These are phyloP conservation scores for Tor tambroides DNA, from an alignment of 2,113 vertebrate genomes.

Conservation along the genomic window DNA sequence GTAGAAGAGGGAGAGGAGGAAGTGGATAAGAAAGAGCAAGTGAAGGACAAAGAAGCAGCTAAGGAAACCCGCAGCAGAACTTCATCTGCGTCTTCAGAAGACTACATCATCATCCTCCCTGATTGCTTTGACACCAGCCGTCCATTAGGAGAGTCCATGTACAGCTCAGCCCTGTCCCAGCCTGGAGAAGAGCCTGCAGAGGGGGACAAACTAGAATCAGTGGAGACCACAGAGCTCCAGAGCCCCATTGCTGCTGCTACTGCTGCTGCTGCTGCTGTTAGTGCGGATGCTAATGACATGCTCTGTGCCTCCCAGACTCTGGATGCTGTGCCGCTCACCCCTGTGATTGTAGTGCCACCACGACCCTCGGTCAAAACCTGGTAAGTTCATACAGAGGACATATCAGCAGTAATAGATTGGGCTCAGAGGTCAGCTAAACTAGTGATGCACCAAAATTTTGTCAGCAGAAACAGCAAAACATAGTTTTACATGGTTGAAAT, in stretches of 20 bases:
- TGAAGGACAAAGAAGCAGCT: slow-evolving; percentile 59
- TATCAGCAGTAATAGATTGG: background rate
- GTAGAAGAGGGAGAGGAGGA: slow-evolving; percentile 62
- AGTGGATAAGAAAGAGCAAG: slow-evolving; percentile 27
- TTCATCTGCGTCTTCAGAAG: slow-evolving; percentile 90
- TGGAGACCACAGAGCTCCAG: background rate
- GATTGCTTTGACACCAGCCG: slow-evolving; percentile 96
- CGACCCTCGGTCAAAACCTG: slow-evolving; percentile 55
- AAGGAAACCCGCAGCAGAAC: slow-evolving; percentile 84
- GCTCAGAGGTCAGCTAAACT: background rate
- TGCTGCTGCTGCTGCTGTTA: slow-evolving; percentile 35
- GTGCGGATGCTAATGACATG: slow-evolving; percentile 73
- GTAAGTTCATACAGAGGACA: slow-evolving; percentile 50
- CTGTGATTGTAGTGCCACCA: slow-evolving; percentile 70
- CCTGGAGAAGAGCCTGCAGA: slow-evolving; percentile 70
- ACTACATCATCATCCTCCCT: slow-evolving; percentile 93
- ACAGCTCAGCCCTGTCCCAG: slow-evolving; percentile 91
- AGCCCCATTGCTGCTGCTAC: background rate
- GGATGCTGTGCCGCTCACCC: slow-evolving; percentile 77
- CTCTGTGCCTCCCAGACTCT: slow-evolving; percentile 79
- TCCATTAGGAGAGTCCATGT: slow-evolving; percentile 92
- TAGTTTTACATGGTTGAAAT: background rate
- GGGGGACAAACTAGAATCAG: slow-evolving; percentile 50
- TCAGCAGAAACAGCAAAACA: background rate
- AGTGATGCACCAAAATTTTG: background rate